Percentiles rank a stretch among this genome's conserved stretches.
Evolutionary conservation across 2,888 invertebrate species (phyloP).

Genomic region (Mythimna loreyi): DNA sequence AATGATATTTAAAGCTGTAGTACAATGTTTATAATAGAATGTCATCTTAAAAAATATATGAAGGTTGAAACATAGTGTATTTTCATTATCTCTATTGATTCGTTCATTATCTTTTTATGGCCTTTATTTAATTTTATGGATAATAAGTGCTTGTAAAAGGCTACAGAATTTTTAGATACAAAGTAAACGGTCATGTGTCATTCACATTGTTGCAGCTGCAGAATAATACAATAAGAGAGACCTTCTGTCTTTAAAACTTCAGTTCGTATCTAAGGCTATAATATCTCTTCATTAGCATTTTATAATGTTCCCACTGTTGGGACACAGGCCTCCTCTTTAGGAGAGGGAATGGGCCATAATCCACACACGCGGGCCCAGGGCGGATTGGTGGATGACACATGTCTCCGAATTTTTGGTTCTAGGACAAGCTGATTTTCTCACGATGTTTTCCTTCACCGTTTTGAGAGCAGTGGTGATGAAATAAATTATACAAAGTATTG

Average conservation of each 20-base stretch:
- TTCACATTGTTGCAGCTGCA: not conserved
- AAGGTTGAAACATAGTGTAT: slow-evolving; percentile 9
- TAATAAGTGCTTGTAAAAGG: not conserved
- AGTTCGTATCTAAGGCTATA: not conserved
- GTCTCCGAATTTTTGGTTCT: too few species aligned
- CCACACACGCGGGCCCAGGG: too few species aligned
- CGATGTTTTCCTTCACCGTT: too few species aligned
- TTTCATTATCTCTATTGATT: not conserved
- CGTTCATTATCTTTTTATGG: not conserved
- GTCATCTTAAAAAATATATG: slow-evolving; percentile 17
- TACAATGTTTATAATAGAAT: not conserved
- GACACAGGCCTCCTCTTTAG: too few species aligned
- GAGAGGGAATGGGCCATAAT: too few species aligned
- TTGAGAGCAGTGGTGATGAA: too few species aligned
- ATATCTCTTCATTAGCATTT: too few species aligned
- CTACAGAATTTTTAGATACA: not conserved
- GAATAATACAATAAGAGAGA: not conserved
- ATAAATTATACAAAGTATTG: too few species aligned
- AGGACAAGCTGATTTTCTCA: too few species aligned
- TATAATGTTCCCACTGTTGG: too few species aligned
- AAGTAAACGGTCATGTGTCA: not conserved
- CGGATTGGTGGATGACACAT: too few species aligned
- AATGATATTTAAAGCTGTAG: slow-evolving; percentile 63
- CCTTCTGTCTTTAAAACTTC: not conserved
- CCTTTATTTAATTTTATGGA: slow-evolving; percentile 12